phyloP scores from a whole-genome alignment of 2,113 vertebrate genomes.

The rabbit (Oryctolagus cuniculus) region DNA sequence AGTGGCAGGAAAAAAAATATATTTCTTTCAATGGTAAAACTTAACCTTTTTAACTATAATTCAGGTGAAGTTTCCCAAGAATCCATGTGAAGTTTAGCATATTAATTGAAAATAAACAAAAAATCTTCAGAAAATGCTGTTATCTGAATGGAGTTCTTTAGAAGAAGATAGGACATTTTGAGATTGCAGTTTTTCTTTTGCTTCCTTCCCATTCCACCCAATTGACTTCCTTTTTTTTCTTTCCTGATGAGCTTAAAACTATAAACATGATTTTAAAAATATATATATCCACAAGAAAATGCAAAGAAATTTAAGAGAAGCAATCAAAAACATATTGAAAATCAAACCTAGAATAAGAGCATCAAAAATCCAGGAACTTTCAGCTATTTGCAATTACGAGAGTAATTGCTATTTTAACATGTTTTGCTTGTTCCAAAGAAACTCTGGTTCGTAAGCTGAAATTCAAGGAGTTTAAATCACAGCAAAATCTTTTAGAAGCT shows the following conservation, averaged over 20 bases:
- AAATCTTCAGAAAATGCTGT: constrained; percentile 26
- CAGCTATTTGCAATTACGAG: constrained; percentile 87
- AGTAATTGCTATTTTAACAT: constrained; percentile 90
- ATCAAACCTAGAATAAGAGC: constrained; percentile 88
- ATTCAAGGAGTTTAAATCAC: constrained; percentile 88
- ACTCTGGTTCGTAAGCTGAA: constrained; percentile 85
- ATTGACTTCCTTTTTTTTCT: constrained; percentile 10
- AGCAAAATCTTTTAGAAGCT: constrained; percentile 83
- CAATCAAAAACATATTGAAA: constrained; percentile 88
- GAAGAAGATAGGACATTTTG: background rate
- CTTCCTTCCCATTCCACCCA: constrained; percentile 45
- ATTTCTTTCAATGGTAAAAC: background rate
- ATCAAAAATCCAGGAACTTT: constrained; percentile 88
- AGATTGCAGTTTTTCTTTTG: constrained; percentile 46
- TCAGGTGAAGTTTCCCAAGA: background rate
- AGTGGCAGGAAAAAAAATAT: background rate
- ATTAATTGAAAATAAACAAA: constrained; percentile 58
- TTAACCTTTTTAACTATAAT: constrained; percentile 38
- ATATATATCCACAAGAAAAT: constrained; percentile 80
- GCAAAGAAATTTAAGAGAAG: constrained; percentile 81
- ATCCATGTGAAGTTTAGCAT: constrained; percentile 24
- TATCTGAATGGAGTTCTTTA: constrained; percentile 45
- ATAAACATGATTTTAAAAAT: constrained; percentile 63
- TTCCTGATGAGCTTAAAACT: constrained; percentile 72
- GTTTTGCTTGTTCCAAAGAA: constrained; percentile 87